A percentile compares a stretch with the other conserved stretches of the same genome.
These are phyloP conservation scores for Arenaria interpres DNA, from an alignment of 2,113 vertebrate genomes.

Conservation along the genomic window DNA sequence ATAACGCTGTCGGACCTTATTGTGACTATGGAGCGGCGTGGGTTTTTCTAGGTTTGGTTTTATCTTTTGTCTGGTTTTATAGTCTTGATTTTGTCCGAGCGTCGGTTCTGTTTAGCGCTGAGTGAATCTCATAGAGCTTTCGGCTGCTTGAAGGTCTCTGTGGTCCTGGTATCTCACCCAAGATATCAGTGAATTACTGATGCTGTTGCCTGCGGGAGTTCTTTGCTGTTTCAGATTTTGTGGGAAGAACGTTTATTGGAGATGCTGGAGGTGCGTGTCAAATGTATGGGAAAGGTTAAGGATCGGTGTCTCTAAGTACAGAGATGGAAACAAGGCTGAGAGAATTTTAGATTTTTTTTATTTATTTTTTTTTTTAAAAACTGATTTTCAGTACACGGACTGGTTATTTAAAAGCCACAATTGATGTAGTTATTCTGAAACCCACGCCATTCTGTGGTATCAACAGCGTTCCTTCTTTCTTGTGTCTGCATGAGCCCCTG, in stretches of 20 bases:
- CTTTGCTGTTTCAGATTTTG: background rate
- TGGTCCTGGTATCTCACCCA: background rate
- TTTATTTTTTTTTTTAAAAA: background rate
- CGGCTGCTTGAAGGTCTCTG: background rate
- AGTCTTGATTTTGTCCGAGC: background rate
- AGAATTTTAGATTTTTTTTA: background rate
- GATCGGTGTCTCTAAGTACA: background rate
- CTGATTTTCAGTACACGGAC: background rate
- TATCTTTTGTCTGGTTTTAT: background rate
- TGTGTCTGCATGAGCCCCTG: background rate
- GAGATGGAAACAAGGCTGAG: background rate
- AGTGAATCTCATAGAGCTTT: background rate
- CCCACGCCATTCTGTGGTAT: conserved; percentile 36
- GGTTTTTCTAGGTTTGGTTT: background rate
- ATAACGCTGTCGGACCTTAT: background rate
- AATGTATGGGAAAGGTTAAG: background rate
- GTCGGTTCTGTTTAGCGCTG: background rate
- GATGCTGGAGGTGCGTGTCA: background rate
- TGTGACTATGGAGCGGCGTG: background rate
- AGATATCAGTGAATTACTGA: background rate
- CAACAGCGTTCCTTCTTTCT: conserved; percentile 29
- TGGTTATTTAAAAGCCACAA: conserved; percentile 35
- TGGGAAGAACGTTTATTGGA: background rate
- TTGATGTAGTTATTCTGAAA: conserved; percentile 32
- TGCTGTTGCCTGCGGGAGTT: background rate